Evolutionary conservation across 2,113 vertebrate genomes (phyloP).

Genomic region (Trichomycterus rosablanca): DNA sequence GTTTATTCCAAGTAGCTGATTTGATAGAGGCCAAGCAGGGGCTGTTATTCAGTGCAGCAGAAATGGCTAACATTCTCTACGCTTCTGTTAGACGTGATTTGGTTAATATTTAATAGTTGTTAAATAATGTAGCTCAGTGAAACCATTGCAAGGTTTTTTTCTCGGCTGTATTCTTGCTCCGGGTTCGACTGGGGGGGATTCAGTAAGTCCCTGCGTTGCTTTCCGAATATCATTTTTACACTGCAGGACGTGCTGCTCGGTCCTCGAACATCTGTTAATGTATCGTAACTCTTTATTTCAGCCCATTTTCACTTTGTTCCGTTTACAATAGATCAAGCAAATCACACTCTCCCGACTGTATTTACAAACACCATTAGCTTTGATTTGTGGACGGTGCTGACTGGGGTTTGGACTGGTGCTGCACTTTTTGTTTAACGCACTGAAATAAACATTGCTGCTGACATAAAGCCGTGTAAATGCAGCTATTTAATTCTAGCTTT

Average conservation of each 20-base stretch:
- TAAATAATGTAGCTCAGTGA: too few species aligned
- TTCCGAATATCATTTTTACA: conserved; percentile 34
- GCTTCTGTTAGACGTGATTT: too few species aligned
- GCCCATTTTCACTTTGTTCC: conserved; percentile 16
- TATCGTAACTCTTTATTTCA: conserved; percentile 24
- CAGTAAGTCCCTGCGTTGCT: conserved; percentile 28
- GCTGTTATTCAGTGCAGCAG: too few species aligned
- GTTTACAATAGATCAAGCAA: conserved; percentile 36
- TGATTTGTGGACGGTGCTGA: conserved; percentile 21
- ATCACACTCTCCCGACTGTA: conserved; percentile 16
- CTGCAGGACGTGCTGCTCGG: not conserved
- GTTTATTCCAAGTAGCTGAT: too few species aligned
- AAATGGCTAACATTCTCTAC: too few species aligned
- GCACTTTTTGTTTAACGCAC: conserved; percentile 9
- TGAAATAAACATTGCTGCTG: not conserved
- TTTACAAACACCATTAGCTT: conserved; percentile 29
- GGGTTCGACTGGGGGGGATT: conserved; percentile 11
- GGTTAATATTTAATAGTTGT: too few species aligned
- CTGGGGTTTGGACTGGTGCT: not conserved
- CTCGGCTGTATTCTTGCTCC: not conserved
- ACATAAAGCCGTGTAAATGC: conserved; percentile 31
- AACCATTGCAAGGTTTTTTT: too few species aligned
- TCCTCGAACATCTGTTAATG: conserved; percentile 26
- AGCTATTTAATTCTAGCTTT: conserved; percentile 46
- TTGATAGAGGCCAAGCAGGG: too few species aligned